Base-by-base conservation (phyloP, 2,888 invertebrate genomes). In the Sicus ferrugineus region DNA sequence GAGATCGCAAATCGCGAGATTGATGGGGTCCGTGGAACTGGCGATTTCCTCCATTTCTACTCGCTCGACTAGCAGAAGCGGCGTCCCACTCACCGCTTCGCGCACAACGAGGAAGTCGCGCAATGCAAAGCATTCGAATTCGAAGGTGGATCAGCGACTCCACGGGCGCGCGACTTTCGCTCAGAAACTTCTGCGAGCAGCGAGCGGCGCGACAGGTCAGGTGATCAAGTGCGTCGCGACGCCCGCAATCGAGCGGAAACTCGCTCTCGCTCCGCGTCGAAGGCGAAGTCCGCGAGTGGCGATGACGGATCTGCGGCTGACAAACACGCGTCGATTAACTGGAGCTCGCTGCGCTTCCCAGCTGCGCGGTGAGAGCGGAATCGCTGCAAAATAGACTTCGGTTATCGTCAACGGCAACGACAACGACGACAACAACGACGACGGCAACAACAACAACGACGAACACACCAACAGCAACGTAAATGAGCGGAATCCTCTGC, bases 291-390 rank as follows among this genome's bases (percentile, higher is more conserved):
- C 6, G 38, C 11, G 38, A 11, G 11, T 38, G 38, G 38, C 7
- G 38, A 38, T 9, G 38, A 38, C n/a, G 11, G 38, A 38, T 38
- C 38, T 11, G 11, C 42, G 7, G 61, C 23, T 42, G 42, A 66
- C 66, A 38, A 42, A 66, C 42, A 56, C 64, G 64, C 50, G 52
- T 64, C 64, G 34, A 31, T 34, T 50, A n/a, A 50, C 11, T 30
- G 16, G 9, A 46, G 16, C 19, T 30, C 16, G 30, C 38, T 14
- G 7, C 16, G 28, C 6, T 54, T 54, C 54, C 54, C 23, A 28
- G 26, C 28, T 28, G 42, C 42, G 42, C 42, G 16, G 14, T 4
- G 14, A 16, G 16, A 3, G 14, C n/a, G 11, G 42, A n/a, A n/a
- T 42, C n/a, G 42, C 14, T 42, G 30, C 21, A 16, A 26, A 26